Evolutionary conservation across 2,888 invertebrate genomes (phyloP).

Genomic region (Pseudanteris insignis): DNA sequence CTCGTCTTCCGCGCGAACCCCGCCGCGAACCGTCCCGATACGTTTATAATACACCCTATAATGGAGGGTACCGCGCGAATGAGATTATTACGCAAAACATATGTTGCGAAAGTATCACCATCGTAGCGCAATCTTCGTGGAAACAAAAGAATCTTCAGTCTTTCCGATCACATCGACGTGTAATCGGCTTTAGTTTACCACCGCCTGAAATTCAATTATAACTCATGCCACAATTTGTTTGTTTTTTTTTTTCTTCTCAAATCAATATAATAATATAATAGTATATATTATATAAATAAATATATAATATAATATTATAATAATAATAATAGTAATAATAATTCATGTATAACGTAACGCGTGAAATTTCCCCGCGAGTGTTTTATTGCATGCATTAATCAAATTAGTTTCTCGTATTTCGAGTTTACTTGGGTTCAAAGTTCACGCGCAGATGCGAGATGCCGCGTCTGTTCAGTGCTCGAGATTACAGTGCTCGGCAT

Average conservation of each 20-base stretch:
- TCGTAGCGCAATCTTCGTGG: constrained; percentile 28
- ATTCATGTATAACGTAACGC: too few species aligned
- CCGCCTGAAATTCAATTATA: not conserved
- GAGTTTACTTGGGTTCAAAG: constrained; percentile 13
- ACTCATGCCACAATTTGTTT: not conserved
- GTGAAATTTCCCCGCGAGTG: too few species aligned
- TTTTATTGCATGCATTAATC: not conserved
- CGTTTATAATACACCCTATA: constrained; percentile 42
- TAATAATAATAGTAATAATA: too few species aligned
- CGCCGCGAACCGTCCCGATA: constrained; percentile 29
- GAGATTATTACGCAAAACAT: constrained; percentile 47
- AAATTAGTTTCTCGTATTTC: not conserved
- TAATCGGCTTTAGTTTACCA: too few species aligned
- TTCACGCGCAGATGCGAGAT: too few species aligned
- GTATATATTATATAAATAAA: too few species aligned
- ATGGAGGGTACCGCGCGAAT: constrained; percentile 46
- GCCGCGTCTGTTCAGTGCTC: too few species aligned
- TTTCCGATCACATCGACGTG: constrained; percentile 25
- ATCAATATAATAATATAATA: too few species aligned
- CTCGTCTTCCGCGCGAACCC: constrained; percentile 37
- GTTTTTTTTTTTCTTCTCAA: too few species aligned
- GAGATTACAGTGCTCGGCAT: too few species aligned
- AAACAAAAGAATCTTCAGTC: constrained; percentile 29
- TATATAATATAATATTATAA: too few species aligned
- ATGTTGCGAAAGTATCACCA: constrained; percentile 40